phyloP scores from a whole-genome alignment of 2,113 vertebrate genomes.

The Syngnathus floridae region DNA sequence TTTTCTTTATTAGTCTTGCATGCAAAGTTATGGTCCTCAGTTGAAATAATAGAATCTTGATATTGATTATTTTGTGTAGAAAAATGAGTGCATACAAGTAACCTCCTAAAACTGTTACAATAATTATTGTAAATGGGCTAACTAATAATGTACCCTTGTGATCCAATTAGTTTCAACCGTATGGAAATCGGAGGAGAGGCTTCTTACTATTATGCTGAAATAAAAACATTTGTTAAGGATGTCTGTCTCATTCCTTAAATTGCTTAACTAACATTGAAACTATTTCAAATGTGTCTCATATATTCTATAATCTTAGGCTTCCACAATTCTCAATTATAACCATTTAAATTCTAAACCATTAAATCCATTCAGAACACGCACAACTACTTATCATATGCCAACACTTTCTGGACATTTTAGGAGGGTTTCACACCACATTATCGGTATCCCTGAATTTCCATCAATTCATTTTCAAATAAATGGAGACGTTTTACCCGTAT shows the following conservation, averaged over 20 bases:
- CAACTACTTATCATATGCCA: too few species aligned
- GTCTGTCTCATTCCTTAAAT: neutral
- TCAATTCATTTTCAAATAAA: too few species aligned
- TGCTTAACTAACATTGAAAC: neutral
- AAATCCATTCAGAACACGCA: too few species aligned
- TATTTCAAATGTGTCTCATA: too few species aligned
- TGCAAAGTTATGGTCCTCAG: slow-evolving; percentile 71
- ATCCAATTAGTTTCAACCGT: slow-evolving; percentile 73
- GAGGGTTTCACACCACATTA: too few species aligned
- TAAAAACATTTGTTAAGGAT: slow-evolving; percentile 70
- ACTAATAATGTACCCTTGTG: slow-evolving; percentile 70
- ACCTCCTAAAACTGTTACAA: slow-evolving; percentile 69
- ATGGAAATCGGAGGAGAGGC: slow-evolving; percentile 73
- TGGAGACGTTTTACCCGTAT: too few species aligned
- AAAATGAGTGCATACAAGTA: slow-evolving; percentile 69
- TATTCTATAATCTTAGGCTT: too few species aligned
- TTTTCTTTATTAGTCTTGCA: slow-evolving; percentile 74
- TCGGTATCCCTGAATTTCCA: too few species aligned
- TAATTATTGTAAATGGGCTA: slow-evolving; percentile 73
- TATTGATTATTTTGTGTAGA: slow-evolving; percentile 73
- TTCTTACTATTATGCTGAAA: slow-evolving; percentile 74
- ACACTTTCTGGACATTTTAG: too few species aligned
- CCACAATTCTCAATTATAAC: too few species aligned
- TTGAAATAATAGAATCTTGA: slow-evolving; percentile 69
- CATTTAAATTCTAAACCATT: too few species aligned